Evolutionary conservation across 2,888 invertebrate species (phyloP).

Genomic region (Seira ritae): DNA sequence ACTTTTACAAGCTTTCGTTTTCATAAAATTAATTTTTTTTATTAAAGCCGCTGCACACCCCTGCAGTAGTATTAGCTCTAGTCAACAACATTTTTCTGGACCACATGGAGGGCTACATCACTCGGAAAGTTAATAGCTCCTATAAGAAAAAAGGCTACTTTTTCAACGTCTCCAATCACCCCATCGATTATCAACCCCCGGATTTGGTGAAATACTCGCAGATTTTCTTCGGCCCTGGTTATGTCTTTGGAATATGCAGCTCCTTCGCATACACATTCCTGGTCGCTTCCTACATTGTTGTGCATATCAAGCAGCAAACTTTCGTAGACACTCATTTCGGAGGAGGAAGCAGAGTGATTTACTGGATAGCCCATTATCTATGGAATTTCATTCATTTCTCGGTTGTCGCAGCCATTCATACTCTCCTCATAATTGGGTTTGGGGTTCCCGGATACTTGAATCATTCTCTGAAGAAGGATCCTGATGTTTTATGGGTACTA

Average conservation of each 20-base stretch:
- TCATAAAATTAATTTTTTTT: too few relatives aligned
- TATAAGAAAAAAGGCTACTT: conserved; percentile 23
- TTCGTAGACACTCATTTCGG: conserved; percentile 54
- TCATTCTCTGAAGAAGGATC: neutral
- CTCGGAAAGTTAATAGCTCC: neutral
- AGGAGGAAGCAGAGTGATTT: conserved; percentile 40
- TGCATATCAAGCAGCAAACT: conserved; percentile 51
- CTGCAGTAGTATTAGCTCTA: conserved; percentile 33
- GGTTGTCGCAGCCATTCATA: conserved; percentile 14
- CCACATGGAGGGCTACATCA: conserved; percentile 33
- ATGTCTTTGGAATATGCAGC: conserved; percentile 34
- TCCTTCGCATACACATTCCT: conserved; percentile 40
- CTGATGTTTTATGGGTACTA: neutral
- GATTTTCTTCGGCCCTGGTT: conserved; percentile 42
- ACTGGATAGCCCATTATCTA: conserved; percentile 52
- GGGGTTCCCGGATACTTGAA: conserved; percentile 19
- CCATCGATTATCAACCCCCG: conserved; percentile 26
- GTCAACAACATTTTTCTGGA: conserved; percentile 48
- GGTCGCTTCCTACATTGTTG: conserved; percentile 44
- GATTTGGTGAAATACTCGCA: conserved; percentile 37
- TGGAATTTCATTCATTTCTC: conserved; percentile 48
- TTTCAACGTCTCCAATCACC: conserved; percentile 42
- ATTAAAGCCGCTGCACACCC: conserved; percentile 38
- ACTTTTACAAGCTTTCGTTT: too few relatives aligned
- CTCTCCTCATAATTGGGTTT: neutral